Evolutionary conservation across 2,888 invertebrate genomes (phyloP), one percentile per base, ranked within the genome.

Genomic region (Monochamus alternatus): DNA sequence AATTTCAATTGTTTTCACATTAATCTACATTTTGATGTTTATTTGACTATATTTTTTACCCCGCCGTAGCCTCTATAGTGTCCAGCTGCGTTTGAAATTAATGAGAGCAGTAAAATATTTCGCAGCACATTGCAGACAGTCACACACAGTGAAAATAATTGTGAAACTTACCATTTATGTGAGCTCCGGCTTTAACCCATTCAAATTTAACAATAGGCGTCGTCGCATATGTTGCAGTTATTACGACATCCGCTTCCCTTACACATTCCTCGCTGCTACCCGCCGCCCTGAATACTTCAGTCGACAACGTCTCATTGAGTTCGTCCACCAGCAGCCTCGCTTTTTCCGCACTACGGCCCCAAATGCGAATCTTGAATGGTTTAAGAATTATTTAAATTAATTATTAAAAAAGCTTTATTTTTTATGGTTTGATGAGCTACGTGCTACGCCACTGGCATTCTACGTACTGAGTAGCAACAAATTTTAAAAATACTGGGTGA

Each of bases 241-340:
- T 90, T 74, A 94, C 90, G 38, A 94, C 90, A 87, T 94, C 93
- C 1, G 93, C 93, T 77, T 89, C 87, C 58, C 83, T 83, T 0
- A 92, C 91, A 67, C 92, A 92, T 32, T 90, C 89, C 69, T 89
- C 85, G 0, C 88, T 87, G 44, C 85, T 88, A 72, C 85, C 81
- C 72, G 82, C 75, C 38, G 74, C 77, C 74, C 77, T 80, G 76
- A 85, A 84, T 9, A 75, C 75, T 9, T 68, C 72, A n/a, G 76
- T 74, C n/a, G 72, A 71, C 31, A 71, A 69, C 59, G 74, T 77
- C 74, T 65, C 74, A 65, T 87, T 85, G 68, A 91, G 82, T 60
- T 89, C 86, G 1, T 80, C 75, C 3, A 85, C 87, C 74, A 91
- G 78, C 8, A 80, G 74, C 1, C 81, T 76, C 0, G 90, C 90